Evolutionary conservation across 2,797 vertebrate genomes (phyloP).

Genomic region (Aldrovandia affinis): DNA sequence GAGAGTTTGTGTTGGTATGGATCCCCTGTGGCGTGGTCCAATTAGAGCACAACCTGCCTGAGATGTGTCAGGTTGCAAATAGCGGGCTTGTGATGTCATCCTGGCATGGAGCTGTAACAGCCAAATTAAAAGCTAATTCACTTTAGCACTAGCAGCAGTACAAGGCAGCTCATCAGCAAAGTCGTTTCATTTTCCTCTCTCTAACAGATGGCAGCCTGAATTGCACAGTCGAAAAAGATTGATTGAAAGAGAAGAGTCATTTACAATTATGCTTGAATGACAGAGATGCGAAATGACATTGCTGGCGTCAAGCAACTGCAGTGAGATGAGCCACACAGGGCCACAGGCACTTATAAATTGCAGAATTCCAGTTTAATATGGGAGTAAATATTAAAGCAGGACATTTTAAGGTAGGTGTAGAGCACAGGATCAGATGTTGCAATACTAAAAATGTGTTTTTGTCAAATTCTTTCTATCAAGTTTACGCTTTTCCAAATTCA

Average conservation of each 20-base stretch:
- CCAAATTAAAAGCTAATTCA: constrained; percentile 43
- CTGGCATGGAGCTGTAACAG: constrained; percentile 32
- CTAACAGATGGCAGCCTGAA: constrained; percentile 13
- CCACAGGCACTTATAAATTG: not conserved
- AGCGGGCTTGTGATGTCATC: constrained; percentile 17
- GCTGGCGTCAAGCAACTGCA: not conserved
- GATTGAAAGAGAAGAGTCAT: not conserved
- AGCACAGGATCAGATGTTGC: too few relatives aligned
- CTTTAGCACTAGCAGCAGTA: constrained; percentile 19
- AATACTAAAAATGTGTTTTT: too few relatives aligned
- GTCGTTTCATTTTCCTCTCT: constrained; percentile 22
- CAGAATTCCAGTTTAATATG: constrained; percentile 7
- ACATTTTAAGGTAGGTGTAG: too few relatives aligned
- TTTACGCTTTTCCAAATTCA: not conserved
- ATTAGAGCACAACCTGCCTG: not conserved
- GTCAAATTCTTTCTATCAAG: too few relatives aligned
- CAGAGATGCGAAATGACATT: constrained; percentile 19
- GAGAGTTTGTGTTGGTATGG: not conserved
- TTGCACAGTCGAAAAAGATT: constrained; percentile 3
- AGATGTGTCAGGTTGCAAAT: constrained; percentile 32
- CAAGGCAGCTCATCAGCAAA: constrained; percentile 24
- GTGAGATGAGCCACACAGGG: not conserved
- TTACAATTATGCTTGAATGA: constrained; percentile 25
- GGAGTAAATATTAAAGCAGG: not conserved
- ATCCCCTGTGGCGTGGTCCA: not conserved